These are phyloP conservation scores for Leptopterna dolabrata DNA, from an alignment of 2,888 invertebrate genomes.

Conservation along the genomic window DNA sequence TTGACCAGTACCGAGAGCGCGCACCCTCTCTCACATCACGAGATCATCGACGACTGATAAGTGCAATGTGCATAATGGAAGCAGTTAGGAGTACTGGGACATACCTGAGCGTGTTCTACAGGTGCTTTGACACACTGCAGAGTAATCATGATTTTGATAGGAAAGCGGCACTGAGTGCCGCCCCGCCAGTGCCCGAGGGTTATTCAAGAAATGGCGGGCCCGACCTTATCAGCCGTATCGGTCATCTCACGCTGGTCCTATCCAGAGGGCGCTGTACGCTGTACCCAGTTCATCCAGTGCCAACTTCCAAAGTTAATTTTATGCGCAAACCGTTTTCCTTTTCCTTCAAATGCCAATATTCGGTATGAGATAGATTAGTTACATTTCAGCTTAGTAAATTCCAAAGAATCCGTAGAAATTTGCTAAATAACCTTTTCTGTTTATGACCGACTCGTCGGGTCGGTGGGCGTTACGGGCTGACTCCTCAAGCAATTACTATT, in stretches of 20 bases:
- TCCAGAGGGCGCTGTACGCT: background rate
- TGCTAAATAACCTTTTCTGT: slow-evolving; percentile 35
- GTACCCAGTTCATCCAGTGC: background rate
- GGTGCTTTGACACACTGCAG: no score
- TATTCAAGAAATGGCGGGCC: background rate
- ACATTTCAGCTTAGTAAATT: background rate
- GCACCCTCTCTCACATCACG: no score
- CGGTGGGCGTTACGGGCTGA: slow-evolving; percentile 48
- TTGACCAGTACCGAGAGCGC: no score
- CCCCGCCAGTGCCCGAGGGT: no score
- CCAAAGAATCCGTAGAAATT: background rate
- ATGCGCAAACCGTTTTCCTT: background rate
- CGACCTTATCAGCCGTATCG: background rate
- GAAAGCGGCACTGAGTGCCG: no score
- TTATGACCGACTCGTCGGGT: slow-evolving; percentile 26
- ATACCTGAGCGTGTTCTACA: no score
- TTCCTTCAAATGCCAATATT: background rate
- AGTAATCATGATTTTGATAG: no score
- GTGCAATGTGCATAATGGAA: no score
- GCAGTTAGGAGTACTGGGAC: no score
- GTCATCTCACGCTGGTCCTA: background rate
- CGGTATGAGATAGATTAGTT: background rate
- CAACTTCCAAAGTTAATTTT: background rate
- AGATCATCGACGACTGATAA: no score
- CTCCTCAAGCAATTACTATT: slow-evolving; percentile 48